Conservation (phyloP, 2,113 vertebrate genomes). For the Serinus canaria region DNA sequence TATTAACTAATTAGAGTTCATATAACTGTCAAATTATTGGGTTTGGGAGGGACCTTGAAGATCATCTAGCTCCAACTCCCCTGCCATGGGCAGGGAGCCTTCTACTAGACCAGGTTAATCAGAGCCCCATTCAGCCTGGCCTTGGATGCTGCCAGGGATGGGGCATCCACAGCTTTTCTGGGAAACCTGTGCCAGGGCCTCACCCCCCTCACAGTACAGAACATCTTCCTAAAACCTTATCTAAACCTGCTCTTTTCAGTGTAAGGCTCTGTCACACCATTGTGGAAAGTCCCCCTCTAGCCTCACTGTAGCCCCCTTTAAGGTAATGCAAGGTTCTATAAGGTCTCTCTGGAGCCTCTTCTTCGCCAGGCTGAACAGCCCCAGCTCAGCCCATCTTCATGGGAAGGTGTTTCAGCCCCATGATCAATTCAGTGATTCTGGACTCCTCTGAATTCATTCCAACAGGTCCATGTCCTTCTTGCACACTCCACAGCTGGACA, state of each 20-base stretch:
- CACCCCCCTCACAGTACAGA: background rate
- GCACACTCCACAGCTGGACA: background rate
- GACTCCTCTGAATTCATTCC: background rate
- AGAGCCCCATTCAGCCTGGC: background rate
- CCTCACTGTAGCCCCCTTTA: background rate
- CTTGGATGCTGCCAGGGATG: background rate
- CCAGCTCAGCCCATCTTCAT: background rate
- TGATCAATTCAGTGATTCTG: background rate
- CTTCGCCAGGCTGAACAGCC: background rate
- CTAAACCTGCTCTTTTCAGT: background rate
- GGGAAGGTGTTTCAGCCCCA: background rate
- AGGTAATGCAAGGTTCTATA: background rate
- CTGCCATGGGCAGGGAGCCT: background rate
- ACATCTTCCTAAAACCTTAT: background rate
- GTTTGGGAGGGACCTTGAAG: background rate
- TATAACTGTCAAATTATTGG: fast-evolving
- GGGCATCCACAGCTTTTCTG: background rate
- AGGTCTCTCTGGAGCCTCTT: background rate
- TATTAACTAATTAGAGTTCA: background rate
- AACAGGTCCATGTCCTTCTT: background rate
- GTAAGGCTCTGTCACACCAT: background rate
- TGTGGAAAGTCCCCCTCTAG: background rate
- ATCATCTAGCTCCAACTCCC: background rate
- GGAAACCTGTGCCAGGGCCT: background rate
- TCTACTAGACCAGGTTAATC: background rate